phyloP scores from a whole-genome alignment of 2,888 invertebrate species.

The Seira ritae region DNA sequence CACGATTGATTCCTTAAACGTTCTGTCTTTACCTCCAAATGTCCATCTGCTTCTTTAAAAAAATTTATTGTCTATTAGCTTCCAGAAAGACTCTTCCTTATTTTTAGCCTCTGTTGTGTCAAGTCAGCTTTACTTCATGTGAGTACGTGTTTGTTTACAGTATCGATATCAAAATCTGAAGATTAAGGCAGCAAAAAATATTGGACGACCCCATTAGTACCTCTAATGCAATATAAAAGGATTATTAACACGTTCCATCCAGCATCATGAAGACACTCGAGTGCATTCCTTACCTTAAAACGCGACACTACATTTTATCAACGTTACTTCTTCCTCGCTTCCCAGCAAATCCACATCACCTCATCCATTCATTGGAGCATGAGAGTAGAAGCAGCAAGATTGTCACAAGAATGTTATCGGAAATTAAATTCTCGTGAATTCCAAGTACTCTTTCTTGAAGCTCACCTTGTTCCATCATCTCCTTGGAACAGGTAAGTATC shows the following conservation, averaged over 20 bases:
- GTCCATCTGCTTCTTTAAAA: no score
- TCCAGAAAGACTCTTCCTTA: neutral
- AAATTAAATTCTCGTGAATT: no score
- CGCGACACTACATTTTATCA: neutral
- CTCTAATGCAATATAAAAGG: conserved; percentile 47
- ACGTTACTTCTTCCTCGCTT: conserved; percentile 9
- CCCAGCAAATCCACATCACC: conserved; percentile 24
- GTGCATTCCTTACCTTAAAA: neutral
- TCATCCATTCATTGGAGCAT: neutral
- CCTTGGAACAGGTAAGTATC: no score
- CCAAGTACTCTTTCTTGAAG: no score
- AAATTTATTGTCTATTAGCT: no score
- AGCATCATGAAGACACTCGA: conserved; percentile 9
- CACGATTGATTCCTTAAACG: no score
- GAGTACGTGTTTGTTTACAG: neutral
- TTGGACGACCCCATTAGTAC: neutral
- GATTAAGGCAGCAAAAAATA: no score
- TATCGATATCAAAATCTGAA: no score
- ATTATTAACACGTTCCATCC: conserved; percentile 53
- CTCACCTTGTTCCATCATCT: no score
- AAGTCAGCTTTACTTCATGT: neutral
- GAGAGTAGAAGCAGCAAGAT: neutral
- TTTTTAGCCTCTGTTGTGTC: neutral
- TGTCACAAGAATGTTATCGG: no score
- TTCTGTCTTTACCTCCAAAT: no score